These are phyloP conservation scores for Chlamydotis undulata DNA, from an alignment of 2,113 vertebrate genomes.

Conservation along the genomic window DNA sequence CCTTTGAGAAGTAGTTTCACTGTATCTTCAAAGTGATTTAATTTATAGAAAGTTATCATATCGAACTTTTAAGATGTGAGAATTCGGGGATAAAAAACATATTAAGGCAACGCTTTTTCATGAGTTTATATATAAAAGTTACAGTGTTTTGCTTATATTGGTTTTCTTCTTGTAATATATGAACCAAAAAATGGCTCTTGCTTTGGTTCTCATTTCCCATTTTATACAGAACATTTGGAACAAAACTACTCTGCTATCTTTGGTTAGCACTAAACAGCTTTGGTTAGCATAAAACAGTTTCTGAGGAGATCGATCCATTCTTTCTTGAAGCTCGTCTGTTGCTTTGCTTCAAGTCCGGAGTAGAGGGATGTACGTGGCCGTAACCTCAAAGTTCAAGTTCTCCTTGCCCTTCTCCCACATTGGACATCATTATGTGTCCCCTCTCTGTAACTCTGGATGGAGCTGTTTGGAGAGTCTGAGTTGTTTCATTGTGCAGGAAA, in stretches of 20 bases:
- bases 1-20: constrained; percentile 23
- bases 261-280: background rate
- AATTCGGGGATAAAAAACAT: constrained; percentile 8
- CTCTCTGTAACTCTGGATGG: background rate
- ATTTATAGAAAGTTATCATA: constrained; percentile 1
- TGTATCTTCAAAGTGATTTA: background rate
- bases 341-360: background rate
- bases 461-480: background rate
- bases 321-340: background rate
- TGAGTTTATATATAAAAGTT: constrained; percentile 47
- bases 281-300: background rate
- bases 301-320: background rate
- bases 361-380: background rate
- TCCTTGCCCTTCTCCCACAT: background rate
- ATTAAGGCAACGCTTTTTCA: constrained; percentile 43
- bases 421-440: background rate
- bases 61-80: constrained; percentile 15
- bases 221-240: constrained; percentile 42
- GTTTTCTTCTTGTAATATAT: constrained; percentile 18
- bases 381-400: background rate
- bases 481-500: background rate
- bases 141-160: constrained; percentile 28
- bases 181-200: constrained; percentile 23
- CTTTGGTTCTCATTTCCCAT: constrained; percentile 37
- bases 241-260: background rate